phyloP scores from a whole-genome alignment of 2,888 invertebrate genomes.

The Graphium colonna region DNA sequence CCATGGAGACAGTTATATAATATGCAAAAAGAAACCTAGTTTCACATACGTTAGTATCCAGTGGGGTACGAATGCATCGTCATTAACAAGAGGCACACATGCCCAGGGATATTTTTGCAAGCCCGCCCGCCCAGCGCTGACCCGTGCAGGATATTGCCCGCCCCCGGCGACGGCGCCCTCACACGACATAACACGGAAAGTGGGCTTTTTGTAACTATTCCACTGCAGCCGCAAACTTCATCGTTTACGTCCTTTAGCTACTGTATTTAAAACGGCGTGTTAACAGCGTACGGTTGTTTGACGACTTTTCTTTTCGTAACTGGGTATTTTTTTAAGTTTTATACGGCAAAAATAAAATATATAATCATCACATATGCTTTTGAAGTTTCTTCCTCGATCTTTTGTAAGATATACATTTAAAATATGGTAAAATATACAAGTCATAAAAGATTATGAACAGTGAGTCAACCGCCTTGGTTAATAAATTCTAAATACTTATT shows the following conservation, averaged over 20 bases:
- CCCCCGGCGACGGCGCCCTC: conserved; percentile 36
- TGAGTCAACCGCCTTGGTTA: no score
- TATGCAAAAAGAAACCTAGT: no score
- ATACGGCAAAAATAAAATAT: no score
- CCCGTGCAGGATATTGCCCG: conserved; percentile 52
- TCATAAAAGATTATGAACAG: no score
- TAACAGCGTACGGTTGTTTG: not conserved
- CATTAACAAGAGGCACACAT: conserved; percentile 12
- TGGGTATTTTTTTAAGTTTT: not conserved
- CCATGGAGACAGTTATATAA: no score
- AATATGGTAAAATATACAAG: no score
- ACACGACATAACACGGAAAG: conserved; percentile 29
- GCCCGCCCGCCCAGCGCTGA: conserved; percentile 43
- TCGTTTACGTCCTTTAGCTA: conserved; percentile 11
- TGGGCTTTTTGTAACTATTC: conserved; percentile 27
- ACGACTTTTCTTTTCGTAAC: not conserved
- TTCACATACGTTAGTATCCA: no score
- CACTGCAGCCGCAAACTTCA: conserved; percentile 13
- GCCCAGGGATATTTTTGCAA: conserved; percentile 39
- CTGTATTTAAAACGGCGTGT: not conserved
- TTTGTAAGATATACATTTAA: no score
- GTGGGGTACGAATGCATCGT: conserved; percentile 15
- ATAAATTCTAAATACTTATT: no score
- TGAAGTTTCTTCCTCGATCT: no score
- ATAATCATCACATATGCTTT: no score